Conservation (phyloP, 2,797 vertebrate genomes). For the Muscicapa comitata region DNA sequence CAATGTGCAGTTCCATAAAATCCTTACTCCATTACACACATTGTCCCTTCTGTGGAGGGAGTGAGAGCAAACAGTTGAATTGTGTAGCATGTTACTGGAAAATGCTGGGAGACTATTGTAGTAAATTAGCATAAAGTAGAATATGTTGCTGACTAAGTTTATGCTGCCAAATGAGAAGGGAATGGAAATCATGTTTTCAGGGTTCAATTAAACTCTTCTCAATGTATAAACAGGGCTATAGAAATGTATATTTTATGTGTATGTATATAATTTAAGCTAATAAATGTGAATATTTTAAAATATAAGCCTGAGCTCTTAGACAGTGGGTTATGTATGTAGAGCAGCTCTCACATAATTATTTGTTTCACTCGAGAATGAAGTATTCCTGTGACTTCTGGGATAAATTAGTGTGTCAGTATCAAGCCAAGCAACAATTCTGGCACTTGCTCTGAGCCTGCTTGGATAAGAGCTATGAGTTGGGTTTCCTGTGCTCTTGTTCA, state of each 20-base stretch:
- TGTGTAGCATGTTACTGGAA: not conserved
- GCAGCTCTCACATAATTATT: not conserved
- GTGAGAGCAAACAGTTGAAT: not conserved
- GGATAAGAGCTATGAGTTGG: not conserved
- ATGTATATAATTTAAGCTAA: not conserved
- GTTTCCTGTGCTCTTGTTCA: not conserved
- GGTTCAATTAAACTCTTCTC: constrained; percentile 10
- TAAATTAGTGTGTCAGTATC: not conserved
- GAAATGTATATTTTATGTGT: not conserved
- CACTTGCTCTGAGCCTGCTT: not conserved
- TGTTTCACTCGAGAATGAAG: not conserved
- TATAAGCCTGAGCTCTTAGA: not conserved
- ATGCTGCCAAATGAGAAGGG: not conserved
- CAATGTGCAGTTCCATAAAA: not conserved
- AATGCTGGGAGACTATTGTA: not conserved
- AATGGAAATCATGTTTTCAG: not conserved
- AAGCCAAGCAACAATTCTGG: not conserved
- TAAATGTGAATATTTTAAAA: constrained; percentile 14
- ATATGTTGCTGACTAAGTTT: not conserved
- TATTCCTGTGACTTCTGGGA: not conserved
- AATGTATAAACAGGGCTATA: not conserved
- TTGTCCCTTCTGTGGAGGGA: not conserved
- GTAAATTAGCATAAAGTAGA: not conserved
- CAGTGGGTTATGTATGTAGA: not conserved
- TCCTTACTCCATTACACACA: not conserved